These are phyloP conservation scores for Eueides isabella DNA, from an alignment of 1,140 invertebrate species.

Conservation along the genomic window DNA sequence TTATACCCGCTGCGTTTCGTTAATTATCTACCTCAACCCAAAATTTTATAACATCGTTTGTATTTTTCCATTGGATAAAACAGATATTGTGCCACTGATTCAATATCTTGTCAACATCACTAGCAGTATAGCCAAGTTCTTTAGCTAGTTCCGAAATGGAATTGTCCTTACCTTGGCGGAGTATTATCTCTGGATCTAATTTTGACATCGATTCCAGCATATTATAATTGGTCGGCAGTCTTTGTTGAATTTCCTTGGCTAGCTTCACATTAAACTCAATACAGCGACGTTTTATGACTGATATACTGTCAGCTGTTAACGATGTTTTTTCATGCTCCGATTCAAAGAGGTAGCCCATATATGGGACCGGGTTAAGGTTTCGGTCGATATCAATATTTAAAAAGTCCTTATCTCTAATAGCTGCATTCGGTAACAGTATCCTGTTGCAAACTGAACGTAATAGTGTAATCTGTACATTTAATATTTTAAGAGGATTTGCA, in stretches of 20 bases:
- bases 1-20: no score
- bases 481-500: slow-evolving; percentile 9
- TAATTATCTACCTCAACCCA: no score
- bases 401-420: slow-evolving; percentile 33
- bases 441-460: slow-evolving; percentile 36
- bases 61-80: no score
- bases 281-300: slow-evolving; percentile 33
- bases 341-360: slow-evolving; percentile 36
- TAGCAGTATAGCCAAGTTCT: slow-evolving; percentile 27
- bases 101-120: no score
- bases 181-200: slow-evolving; percentile 25
- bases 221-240: slow-evolving; percentile 37
- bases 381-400: slow-evolving; percentile 32
- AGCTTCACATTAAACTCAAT: slow-evolving; percentile 37
- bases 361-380: slow-evolving; percentile 29
- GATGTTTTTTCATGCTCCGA: slow-evolving; percentile 26
- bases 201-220: slow-evolving; percentile 16
- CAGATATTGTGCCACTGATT: no score
- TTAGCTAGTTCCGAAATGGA: slow-evolving; percentile 27
- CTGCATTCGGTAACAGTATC: slow-evolving; percentile 31
- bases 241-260: slow-evolving; percentile 40
- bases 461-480: slow-evolving; percentile 25
- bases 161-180: slow-evolving; percentile 30
- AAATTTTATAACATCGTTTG: no score
- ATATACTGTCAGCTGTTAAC: slow-evolving; percentile 28